These are phyloP conservation scores for Muraenolepis orangiensis DNA, from an alignment of 2,797 vertebrate genomes.

Conservation along the genomic window DNA sequence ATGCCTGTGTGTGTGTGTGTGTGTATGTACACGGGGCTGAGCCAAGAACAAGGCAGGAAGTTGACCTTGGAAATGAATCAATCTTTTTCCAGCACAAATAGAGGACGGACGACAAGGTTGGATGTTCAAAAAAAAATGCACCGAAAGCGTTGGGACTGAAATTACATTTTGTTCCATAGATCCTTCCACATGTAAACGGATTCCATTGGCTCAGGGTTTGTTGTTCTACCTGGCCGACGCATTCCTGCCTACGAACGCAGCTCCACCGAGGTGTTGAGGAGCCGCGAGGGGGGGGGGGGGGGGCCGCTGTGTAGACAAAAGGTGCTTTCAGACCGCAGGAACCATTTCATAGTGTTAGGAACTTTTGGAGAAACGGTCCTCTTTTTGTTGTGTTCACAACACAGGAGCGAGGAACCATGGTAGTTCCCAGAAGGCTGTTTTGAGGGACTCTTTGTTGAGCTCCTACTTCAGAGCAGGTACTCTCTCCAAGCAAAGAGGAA, in stretches of 20 bases:
- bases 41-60: not conserved
- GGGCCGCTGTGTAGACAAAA: not conserved
- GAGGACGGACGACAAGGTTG: not conserved
- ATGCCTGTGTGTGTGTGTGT: no score
- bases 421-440: no score
- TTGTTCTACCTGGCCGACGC: not conserved
- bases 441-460: no score
- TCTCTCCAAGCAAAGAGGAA: no score
- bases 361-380: no score
- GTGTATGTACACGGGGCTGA: not conserved
- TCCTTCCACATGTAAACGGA: not conserved
- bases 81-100: not conserved
- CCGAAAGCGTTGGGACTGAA: not conserved
- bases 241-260: not conserved
- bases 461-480: no score
- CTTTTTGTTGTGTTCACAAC: no score
- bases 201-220: not conserved
- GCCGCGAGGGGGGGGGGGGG: no score
- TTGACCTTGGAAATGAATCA: conserved; percentile 1
- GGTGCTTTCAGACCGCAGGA: no score
- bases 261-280: not conserved
- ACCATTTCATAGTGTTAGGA: no score
- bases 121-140: not conserved
- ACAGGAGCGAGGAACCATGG: no score
- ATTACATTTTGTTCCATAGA: not conserved